Evolutionary conservation across 2,113 vertebrate species (phyloP).

Genomic region (Pseudonaja textilis): DNA sequence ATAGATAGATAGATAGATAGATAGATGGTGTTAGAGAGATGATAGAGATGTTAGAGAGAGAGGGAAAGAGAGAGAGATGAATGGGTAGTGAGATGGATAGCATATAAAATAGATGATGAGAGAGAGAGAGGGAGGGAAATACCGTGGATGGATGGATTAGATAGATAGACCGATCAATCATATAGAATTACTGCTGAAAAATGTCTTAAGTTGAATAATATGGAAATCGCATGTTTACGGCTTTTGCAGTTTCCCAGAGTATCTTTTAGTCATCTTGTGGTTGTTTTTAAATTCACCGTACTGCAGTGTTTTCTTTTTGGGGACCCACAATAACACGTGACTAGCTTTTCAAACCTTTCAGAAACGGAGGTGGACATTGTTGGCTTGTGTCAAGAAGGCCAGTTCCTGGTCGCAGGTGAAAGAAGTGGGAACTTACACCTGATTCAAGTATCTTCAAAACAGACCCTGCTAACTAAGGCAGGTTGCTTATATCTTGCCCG

Average conservation of each 20-base stretch:
- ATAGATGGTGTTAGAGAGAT: too few species aligned
- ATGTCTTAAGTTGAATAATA: background rate
- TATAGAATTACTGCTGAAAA: too few species aligned
- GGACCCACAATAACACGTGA: background rate
- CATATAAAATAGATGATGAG: too few species aligned
- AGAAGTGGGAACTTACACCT: constrained; percentile 91
- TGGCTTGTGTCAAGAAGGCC: constrained; percentile 81
- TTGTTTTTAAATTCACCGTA: background rate
- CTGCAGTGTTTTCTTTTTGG: background rate
- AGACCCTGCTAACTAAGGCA: constrained; percentile 87
- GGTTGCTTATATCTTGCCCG: background rate
- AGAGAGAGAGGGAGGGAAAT: too few species aligned
- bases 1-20: too few species aligned
- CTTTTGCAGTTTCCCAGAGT: background rate
- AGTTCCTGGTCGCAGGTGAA: constrained; percentile 90
- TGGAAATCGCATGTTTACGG: background rate
- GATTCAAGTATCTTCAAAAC: constrained; percentile 85
- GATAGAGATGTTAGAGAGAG: too few species aligned
- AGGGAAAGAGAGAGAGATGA: too few species aligned
- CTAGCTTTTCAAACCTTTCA: constrained; percentile 62
- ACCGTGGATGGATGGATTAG: too few species aligned
- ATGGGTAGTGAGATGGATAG: too few species aligned
- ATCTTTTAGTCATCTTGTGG: background rate
- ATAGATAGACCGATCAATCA: too few species aligned
- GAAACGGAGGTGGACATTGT: constrained; percentile 87